A percentile compares a stretch with the other conserved stretches of the same genome.
Evolutionary conservation across 2,113 vertebrate species (phyloP).

Genomic region (Riparia riparia): DNA sequence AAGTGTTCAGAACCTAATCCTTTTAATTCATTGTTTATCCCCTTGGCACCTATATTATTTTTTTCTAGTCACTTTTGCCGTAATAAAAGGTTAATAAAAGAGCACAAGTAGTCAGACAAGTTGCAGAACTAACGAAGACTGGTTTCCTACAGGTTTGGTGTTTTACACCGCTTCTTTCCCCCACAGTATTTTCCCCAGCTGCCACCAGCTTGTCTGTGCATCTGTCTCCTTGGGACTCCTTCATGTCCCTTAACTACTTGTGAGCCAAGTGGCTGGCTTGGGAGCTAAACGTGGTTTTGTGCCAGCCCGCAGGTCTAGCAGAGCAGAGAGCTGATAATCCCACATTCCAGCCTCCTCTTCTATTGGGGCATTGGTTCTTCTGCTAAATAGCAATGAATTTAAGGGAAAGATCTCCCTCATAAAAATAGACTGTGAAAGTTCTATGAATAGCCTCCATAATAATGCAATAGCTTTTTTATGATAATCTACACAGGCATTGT

Average conservation of each 20-base stretch:
- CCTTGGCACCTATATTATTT: conserved; percentile 51
- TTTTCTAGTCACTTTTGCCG: background rate
- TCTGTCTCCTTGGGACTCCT: background rate
- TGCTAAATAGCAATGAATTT: background rate
- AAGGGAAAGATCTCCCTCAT: background rate
- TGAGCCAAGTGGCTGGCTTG: background rate
- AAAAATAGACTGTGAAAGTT: background rate
- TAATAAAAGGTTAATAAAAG: conserved; percentile 55
- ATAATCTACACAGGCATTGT: background rate
- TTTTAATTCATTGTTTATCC: conserved; percentile 65
- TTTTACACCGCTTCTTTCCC: background rate
- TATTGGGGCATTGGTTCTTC: background rate
- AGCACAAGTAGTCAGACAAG: background rate
- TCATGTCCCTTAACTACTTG: background rate
- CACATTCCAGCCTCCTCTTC: background rate
- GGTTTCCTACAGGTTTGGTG: background rate
- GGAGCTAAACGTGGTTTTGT: background rate
- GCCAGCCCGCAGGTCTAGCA: background rate
- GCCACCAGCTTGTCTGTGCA: background rate
- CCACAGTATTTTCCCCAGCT: background rate
- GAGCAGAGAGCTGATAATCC: background rate
- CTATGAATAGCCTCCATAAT: background rate
- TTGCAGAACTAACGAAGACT: conserved; percentile 17
- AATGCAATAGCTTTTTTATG: background rate
- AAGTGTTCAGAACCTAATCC: conserved; percentile 56